Conservation (phyloP, 2,797 vertebrate species). For the Spinus olivaceus region DNA sequence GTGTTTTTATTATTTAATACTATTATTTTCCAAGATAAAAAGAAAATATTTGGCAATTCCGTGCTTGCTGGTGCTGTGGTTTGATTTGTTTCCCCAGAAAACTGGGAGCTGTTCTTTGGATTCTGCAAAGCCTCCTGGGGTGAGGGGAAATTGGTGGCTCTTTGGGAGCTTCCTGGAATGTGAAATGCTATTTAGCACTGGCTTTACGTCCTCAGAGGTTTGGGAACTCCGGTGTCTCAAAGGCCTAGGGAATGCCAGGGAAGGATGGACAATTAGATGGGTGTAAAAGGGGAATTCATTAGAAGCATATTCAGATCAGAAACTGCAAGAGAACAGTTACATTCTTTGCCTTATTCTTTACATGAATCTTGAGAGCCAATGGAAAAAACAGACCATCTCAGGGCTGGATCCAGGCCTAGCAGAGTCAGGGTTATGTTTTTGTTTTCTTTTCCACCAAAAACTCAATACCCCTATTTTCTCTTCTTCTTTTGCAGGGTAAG, state of each 20-base stretch:
- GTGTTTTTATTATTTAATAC: not conserved
- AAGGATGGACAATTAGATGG: not conserved
- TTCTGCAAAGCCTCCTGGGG: not conserved
- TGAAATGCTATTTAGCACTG: conserved; percentile 12
- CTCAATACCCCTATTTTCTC: not conserved
- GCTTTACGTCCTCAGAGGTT: conserved; percentile 3
- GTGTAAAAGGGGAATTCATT: not conserved
- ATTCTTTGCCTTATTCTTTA: conserved; percentile 35
- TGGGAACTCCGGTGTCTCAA: not conserved
- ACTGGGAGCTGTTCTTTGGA: conserved; percentile 23
- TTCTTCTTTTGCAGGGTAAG: not conserved
- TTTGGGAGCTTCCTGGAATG: conserved; percentile 47
- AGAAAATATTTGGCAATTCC: conserved; percentile 30
- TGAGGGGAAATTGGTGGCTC: conserved; percentile 51
- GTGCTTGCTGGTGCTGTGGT: conserved; percentile 9
- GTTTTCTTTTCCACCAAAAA: conserved; percentile 26
- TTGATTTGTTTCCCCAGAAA: conserved; percentile 29
- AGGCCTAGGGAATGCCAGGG: not conserved
- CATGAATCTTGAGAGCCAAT: conserved; percentile 8
- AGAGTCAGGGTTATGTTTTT: not conserved
- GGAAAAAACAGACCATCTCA: conserved; percentile 18
- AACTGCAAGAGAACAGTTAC: not conserved
- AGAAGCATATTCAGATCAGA: conserved; percentile 3
- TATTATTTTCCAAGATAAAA: conserved; percentile 16
- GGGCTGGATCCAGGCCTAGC: conserved; percentile 1